A percentile compares a stretch with the other conserved stretches of the same genome.
phyloP scores from a whole-genome alignment of 2,113 vertebrate genomes.

The Thamnaconus septentrionalis region DNA sequence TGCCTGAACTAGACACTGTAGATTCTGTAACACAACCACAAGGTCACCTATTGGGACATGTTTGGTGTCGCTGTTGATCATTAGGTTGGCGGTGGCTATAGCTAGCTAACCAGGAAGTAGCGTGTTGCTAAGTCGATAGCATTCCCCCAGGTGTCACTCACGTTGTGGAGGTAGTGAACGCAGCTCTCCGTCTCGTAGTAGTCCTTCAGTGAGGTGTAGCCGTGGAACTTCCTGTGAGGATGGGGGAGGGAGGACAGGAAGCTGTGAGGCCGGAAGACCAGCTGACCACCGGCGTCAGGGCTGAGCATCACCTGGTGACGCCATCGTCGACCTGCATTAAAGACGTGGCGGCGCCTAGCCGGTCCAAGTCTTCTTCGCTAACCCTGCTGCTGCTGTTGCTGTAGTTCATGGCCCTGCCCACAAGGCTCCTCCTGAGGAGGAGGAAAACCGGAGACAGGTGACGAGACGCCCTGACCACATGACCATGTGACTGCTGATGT shows the following conservation, averaged over 20 bases:
- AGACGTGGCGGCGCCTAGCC: slow-evolving; percentile 86
- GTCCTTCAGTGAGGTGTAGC: slow-evolving; percentile 85
- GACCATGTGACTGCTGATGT: slow-evolving; percentile 11
- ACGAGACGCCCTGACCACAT: not conserved
- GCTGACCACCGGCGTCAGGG: not conserved
- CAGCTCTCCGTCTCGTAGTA: slow-evolving; percentile 94
- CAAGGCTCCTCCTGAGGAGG: slow-evolving; percentile 76
- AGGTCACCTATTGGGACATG: too few relatives aligned
- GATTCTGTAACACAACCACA: too few relatives aligned
- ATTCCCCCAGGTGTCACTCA: slow-evolving; percentile 58
- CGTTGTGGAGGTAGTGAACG: slow-evolving; percentile 85
- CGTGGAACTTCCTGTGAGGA: slow-evolving; percentile 86
- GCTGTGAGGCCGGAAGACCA: not conserved
- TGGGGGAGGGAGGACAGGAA: not conserved
- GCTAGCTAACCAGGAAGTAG: too few relatives aligned
- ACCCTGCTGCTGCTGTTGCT: slow-evolving; percentile 36
- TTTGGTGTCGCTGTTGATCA: too few relatives aligned
- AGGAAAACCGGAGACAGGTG: not conserved
- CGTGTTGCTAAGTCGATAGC: too few relatives aligned
- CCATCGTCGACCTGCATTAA: slow-evolving; percentile 92
- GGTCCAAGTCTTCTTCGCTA: slow-evolving; percentile 79
- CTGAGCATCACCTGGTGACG: slow-evolving; percentile 84
- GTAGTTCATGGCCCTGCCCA: not conserved
- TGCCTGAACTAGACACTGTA: too few relatives aligned
- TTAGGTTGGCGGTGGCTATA: too few relatives aligned